Conservation (phyloP, 2,888 invertebrate species). For the Noctua janthina region DNA sequence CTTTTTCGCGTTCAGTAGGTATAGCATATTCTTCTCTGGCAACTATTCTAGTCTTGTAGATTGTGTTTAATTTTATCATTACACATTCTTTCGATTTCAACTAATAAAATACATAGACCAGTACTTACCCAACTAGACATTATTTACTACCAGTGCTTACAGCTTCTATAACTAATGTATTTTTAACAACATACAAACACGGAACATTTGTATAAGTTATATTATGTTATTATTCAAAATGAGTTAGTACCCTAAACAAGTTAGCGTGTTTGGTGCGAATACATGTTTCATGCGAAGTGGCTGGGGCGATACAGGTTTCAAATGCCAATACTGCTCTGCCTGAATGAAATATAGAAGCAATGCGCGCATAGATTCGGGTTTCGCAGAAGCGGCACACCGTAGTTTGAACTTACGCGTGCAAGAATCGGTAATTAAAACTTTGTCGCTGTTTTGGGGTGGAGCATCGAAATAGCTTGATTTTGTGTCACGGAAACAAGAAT, state of each 20-base stretch:
- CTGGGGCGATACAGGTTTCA: constrained; percentile 78
- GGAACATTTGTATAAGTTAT: constrained; percentile 39
- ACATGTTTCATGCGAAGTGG: constrained; percentile 75
- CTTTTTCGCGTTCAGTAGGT: not conserved
- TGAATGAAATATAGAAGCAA: constrained; percentile 82
- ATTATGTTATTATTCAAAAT: constrained; percentile 62
- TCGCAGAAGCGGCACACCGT: constrained; percentile 58
- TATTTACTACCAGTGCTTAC: constrained; percentile 24
- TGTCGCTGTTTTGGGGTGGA: not conserved
- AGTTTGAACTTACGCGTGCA: constrained; percentile 17
- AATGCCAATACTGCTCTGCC: constrained; percentile 83
- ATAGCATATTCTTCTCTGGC: not conserved
- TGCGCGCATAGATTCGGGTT: constrained; percentile 69
- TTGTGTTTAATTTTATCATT: not conserved
- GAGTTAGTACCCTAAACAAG: constrained; percentile 66
- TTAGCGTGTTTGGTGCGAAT: constrained; percentile 72
- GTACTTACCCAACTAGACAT: not conserved
- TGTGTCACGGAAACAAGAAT: not conserved
- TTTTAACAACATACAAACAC: constrained; percentile 34
- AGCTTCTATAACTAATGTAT: constrained; percentile 15
- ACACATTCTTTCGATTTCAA: not conserved
- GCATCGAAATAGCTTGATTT: not conserved
- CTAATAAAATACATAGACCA: not conserved
- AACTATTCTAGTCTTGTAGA: not conserved
- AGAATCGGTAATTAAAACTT: constrained; percentile 42